Base-by-base conservation (phyloP, 2,888 invertebrate species). In the Chironomus riparius region DNA sequence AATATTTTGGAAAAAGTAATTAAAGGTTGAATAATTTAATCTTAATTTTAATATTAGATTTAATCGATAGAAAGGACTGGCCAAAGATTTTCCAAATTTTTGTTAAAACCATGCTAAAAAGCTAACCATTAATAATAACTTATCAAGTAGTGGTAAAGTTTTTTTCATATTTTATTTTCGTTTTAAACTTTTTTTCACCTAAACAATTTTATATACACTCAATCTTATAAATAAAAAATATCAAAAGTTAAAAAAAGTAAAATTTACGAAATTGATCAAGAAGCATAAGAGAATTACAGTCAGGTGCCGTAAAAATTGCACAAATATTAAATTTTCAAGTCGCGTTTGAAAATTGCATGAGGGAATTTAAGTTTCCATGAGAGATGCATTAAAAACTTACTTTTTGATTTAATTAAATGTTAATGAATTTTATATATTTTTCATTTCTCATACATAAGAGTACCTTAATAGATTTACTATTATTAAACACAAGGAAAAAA, bases 81-180 rank as follows among this genome's bases (percentile, higher is more conserved):
- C n/a, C 50, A 50, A 18, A 50, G 15, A 68, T n/a, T n/a, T 4
- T 28, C 6, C 4, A 4, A 28, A 28, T 28, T 6, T 1, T 10
- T 38, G 10, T 10, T 38, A 10, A 7, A 38, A 38, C n/a, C 38
- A 38, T 38, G 38, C 38, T 38, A 68, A 28, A 68, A 28, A 68
- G 47, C 62, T 22, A 72, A 50, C 28, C 72, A 62, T 47, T 62
- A 72, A 72, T 70, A 70, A 72, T 68, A 74, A 74, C 65, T 68
- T 68, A 74, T 28, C 74, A 74, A 74, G 68, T 24, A 74, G 74
- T 74, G 24, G 74, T 74, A 61, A 74, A 47, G 18, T 73, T 73
- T 73, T 73, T 48, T 61, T 47, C 48, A 21, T 21, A 48, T 28
- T 74, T 15, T 65, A 61, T 72, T 24, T 72, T n/a, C 61, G 15